These are phyloP conservation scores for Listrodromus nycthemerus DNA, from an alignment of 2,888 invertebrate species.

Conservation along the genomic window DNA sequence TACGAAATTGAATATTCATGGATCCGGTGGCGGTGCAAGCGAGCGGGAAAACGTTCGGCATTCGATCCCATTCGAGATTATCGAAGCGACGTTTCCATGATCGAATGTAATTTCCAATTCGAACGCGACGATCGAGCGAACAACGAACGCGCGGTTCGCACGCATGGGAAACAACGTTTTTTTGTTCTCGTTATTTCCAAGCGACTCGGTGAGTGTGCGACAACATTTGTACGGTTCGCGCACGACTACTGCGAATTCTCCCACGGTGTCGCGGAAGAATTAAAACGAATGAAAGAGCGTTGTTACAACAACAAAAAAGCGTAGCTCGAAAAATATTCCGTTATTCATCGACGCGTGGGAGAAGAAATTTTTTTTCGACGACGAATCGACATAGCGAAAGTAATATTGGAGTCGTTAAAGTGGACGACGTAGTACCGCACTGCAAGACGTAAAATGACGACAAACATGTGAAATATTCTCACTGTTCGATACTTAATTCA, in stretches of 20 bases:
- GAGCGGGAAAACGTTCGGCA: constrained; percentile 16
- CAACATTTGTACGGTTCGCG: background rate
- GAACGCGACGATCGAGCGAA: constrained; percentile 19
- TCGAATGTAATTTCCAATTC: constrained; percentile 45
- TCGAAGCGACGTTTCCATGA: constrained; percentile 38
- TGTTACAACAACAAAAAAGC: constrained; percentile 11
- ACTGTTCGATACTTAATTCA: background rate
- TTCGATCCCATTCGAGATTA: constrained; percentile 31
- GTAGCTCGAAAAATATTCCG: constrained; percentile 13
- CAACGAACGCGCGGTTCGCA: constrained; percentile 17
- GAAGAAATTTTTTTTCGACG: constrained; percentile 26
- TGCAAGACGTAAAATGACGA: background rate
- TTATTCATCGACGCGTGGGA: constrained; percentile 18
- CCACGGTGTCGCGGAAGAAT: background rate
- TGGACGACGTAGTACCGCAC: background rate
- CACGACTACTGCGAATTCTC: background rate
- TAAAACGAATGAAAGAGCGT: background rate
- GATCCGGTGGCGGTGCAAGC: background rate
- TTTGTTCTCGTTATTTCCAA: background rate
- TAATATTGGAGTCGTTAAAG: background rate
- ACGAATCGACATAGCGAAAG: background rate
- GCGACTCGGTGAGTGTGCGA: background rate
- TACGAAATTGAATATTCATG: constrained; percentile 10
- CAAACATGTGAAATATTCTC: background rate
- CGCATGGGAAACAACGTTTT: background rate